These are phyloP conservation scores for Drosophila nebulosa DNA, from an alignment of 1,140 invertebrate species.

Conservation along the genomic window DNA sequence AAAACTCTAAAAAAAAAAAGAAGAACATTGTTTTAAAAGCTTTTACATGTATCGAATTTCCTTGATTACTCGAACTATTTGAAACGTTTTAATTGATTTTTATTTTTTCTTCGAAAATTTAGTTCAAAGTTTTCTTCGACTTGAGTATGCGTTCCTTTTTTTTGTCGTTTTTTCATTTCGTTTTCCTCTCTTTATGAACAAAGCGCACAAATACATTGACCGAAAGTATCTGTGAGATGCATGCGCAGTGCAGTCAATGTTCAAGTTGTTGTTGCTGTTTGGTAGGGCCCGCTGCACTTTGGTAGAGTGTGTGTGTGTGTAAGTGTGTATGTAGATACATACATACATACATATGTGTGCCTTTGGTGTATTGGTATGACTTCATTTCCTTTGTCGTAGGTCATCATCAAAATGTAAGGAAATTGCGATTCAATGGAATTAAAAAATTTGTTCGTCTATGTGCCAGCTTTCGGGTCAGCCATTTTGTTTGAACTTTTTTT, in stretches of 20 bases:
- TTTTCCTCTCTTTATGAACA: constrained; percentile 41
- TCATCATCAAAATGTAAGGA: constrained; percentile 73
- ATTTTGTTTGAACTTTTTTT: not conserved
- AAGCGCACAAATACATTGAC: constrained; percentile 56
- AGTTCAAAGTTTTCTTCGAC: not conserved
- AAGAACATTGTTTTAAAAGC: not conserved
- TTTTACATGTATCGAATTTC: too few species aligned
- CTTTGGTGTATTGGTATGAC: constrained; percentile 65
- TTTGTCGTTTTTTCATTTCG: constrained; percentile 23
- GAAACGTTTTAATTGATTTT: not conserved
- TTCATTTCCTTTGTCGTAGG: constrained; percentile 81
- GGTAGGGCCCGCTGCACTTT: constrained; percentile 32
- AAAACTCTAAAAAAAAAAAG: not conserved
- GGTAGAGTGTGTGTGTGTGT: constrained; percentile 3
- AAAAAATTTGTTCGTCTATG: not conserved
- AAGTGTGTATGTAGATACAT: not conserved
- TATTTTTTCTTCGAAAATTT: not conserved
- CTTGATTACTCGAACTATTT: not conserved
- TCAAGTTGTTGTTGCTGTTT: constrained; percentile 30
- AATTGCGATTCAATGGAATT: constrained; percentile 51
- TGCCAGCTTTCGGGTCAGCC: not conserved
- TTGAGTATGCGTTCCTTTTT: constrained; percentile 24
- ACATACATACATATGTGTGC: constrained; percentile 1
- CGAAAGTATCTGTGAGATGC: constrained; percentile 32
- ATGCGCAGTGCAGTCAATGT: constrained; percentile 60